phyloP scores from a whole-genome alignment of 92 coral and sea anemone species.

The Palythoa caribaeorum region DNA sequence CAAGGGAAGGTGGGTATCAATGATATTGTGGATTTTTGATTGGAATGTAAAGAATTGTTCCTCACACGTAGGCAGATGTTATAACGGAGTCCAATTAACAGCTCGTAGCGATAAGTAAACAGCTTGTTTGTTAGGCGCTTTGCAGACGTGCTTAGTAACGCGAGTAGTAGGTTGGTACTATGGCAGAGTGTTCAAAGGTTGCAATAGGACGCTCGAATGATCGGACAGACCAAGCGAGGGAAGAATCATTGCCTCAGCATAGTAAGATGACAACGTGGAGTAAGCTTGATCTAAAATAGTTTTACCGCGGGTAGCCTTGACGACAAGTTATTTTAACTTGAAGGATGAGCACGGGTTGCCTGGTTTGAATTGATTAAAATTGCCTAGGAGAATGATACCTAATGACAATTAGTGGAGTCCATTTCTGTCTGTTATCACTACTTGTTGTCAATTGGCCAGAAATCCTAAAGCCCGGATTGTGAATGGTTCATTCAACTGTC shows the following conservation, averaged over 20 bases:
- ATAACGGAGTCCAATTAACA: background rate
- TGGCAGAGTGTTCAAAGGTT: background rate
- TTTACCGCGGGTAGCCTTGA: too few relatives aligned
- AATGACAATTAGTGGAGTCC: too few relatives aligned
- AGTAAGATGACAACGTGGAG: background rate
- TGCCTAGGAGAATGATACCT: too few relatives aligned
- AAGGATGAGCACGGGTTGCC: too few relatives aligned
- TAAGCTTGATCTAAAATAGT: background rate
- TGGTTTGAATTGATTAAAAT: too few relatives aligned
- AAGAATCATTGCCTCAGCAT: background rate
- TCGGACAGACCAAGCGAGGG: background rate
- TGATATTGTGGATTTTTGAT: background rate
- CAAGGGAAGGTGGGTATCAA: too few relatives aligned
- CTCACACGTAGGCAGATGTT: background rate
- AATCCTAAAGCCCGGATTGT: too few relatives aligned
- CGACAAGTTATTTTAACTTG: too few relatives aligned
- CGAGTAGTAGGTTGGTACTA: background rate
- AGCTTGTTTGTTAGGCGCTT: background rate
- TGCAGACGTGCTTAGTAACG: background rate
- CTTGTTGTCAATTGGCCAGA: too few relatives aligned
- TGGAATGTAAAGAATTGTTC: background rate
- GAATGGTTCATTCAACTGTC: too few relatives aligned
- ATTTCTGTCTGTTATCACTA: too few relatives aligned
- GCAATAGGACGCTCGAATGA: background rate
- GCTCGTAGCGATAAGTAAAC: background rate